Base-by-base conservation (phyloP, 2,797 vertebrate genomes). In the Chiroxiphia lanceolata region DNA sequence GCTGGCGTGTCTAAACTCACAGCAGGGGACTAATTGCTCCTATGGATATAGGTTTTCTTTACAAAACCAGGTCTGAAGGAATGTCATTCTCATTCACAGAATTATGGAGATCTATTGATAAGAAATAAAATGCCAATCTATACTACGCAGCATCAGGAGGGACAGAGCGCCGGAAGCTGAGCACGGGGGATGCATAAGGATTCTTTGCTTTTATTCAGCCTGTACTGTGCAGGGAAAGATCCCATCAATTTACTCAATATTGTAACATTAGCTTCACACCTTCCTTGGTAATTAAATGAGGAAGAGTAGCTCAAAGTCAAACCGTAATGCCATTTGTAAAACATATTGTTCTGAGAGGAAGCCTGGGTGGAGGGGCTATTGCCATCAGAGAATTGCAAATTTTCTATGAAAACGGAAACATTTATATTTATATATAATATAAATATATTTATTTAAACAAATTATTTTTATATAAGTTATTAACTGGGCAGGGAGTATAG, bases 1-100 rank as follows among this genome's bases (percentile, higher is more conserved):
- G 92, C 94, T 91, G 83, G 87, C 11, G 2, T 89, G 96, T 93
- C 96, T 96, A 90, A 96, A 95, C 94, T 95, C 96, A 76, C 97
- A 96, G 93, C 70, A 1, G 97, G 97, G 65, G 79, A 88, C 89
- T 97, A 97, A 97, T 97, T 97, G 96, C 94, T 95, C 94, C 83
- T 78, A 93, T 94, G 92, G 93, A 96, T 95, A 93, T 94, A 92
- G 92, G 92, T 93, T 93, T 80, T 54, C 90, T 91, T 93, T 95
- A 86, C 79, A 95, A 90, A 96, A 94, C 75, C 48, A 68, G 91
- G 93, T 94, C 94, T 88, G 79, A 83, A 86, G 79, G 71, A 93
- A 81, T 1, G 0, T 26, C 26, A 2, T 92, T 92, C 56, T 72
- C 54, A n/a, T 95, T 54, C 77, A 42, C 22, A 65, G 31, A 68